A percentile compares a stretch with the other conserved stretches of the same genome.
phyloP scores from a whole-genome alignment of 2,888 invertebrate genomes.

The Troides oblongomaculatus region DNA sequence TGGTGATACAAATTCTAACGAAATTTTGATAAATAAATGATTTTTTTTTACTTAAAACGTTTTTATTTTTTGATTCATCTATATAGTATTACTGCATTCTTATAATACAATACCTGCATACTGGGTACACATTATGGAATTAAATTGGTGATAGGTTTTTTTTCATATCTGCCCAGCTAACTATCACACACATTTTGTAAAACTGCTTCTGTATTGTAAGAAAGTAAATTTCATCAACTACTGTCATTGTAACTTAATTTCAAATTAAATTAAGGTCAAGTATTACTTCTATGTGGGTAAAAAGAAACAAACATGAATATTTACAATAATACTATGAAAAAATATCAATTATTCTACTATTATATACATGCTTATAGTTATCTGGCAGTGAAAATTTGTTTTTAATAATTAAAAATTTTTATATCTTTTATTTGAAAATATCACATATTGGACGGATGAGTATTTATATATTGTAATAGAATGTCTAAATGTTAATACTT shows the following conservation, averaged over 20 bases:
- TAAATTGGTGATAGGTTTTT: too few relatives aligned
- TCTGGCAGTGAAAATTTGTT: conserved; percentile 10
- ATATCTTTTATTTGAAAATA: not conserved
- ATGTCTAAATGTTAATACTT: not conserved
- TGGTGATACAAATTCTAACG: not conserved
- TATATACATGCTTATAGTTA: not conserved
- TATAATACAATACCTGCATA: too few relatives aligned
- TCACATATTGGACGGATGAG: conserved; percentile 19
- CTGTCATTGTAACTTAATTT: too few relatives aligned
- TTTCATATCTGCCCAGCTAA: too few relatives aligned
- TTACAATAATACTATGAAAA: not conserved
- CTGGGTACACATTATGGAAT: too few relatives aligned
- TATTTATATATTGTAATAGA: not conserved
- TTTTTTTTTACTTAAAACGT: not conserved
- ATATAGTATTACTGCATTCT: not conserved
- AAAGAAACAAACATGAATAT: not conserved
- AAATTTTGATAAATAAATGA: not conserved
- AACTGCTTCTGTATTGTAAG: too few relatives aligned
- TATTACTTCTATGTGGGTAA: too few relatives aligned
- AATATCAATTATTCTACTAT: not conserved
- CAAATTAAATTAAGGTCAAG: too few relatives aligned
- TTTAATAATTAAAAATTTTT: not conserved
- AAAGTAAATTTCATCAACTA: too few relatives aligned
- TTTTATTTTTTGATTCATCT: not conserved
- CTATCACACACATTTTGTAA: too few relatives aligned